Percentiles rank a stretch among this genome's conserved stretches.
Conservation (phyloP, 2,888 invertebrate genomes). For the Morpho deidamia region DNA sequence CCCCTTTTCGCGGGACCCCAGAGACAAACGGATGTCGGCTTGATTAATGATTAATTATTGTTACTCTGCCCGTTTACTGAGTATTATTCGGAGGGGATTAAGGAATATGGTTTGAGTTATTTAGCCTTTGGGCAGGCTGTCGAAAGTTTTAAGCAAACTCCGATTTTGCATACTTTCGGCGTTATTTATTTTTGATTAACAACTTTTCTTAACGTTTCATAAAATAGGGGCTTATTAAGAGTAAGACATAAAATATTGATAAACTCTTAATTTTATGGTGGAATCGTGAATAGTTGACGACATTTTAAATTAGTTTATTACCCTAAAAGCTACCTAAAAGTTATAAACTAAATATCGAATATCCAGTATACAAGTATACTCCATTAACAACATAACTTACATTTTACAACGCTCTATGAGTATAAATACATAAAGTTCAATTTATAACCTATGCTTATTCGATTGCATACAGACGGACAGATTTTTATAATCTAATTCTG, state of each 20-base stretch:
- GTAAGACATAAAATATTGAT: slow-evolving; percentile 14
- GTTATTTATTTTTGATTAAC: slow-evolving; percentile 16
- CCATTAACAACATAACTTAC: too few relatives aligned
- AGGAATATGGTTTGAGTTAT: slow-evolving; percentile 19
- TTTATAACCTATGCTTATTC: too few relatives aligned
- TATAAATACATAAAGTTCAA: too few relatives aligned
- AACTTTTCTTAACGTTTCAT: slow-evolving; percentile 2
- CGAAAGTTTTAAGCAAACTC: slow-evolving; percentile 13
- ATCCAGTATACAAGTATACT: too few relatives aligned
- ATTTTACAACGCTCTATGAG: too few relatives aligned
- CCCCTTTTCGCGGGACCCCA: slow-evolving; percentile 47
- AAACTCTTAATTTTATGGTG: slow-evolving; percentile 2
- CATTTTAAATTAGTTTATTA: neutral
- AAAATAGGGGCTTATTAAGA: slow-evolving; percentile 9
- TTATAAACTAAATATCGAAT: too few relatives aligned
- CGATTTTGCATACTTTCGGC: slow-evolving; percentile 13
- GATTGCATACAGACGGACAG: too few relatives aligned
- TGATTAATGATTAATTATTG: slow-evolving; percentile 76
- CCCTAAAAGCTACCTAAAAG: too few relatives aligned
- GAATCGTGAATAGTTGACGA: neutral
- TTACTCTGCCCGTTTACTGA: slow-evolving; percentile 65
- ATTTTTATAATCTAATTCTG: too few relatives aligned
- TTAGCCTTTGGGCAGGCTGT: slow-evolving; percentile 13
- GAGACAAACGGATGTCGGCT: slow-evolving; percentile 70
- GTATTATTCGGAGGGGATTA: slow-evolving; percentile 38